A percentile compares a stretch with the other conserved stretches of the same genome.
Evolutionary conservation across 2,113 vertebrate species (phyloP).

Genomic region (Calonectris borealis): DNA sequence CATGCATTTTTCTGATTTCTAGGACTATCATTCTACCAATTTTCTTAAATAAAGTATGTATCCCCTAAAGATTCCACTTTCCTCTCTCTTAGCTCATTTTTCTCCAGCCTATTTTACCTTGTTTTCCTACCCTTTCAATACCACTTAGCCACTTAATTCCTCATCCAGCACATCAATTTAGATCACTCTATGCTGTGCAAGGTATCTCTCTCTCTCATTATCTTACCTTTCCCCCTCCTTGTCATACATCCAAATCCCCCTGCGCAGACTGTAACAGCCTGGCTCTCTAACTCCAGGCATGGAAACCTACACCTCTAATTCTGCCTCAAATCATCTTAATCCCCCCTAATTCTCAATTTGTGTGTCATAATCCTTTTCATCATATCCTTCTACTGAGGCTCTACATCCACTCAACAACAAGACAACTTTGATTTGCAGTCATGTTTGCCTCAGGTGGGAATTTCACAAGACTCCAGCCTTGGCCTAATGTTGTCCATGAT

Average conservation of each 20-base stretch:
- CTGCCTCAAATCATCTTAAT: slow-evolving; percentile 16
- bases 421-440: background rate
- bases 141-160: background rate
- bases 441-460: background rate
- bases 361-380: background rate
- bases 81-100: background rate
- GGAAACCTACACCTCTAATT: background rate
- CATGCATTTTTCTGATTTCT: background rate
- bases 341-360: background rate
- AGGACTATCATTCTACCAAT: background rate
- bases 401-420: background rate
- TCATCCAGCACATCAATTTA: background rate
- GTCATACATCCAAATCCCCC: background rate
- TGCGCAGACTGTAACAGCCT: background rate
- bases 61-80: background rate
- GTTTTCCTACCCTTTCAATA: background rate
- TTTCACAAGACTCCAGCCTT: background rate
- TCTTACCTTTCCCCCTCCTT: background rate
- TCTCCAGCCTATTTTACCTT: background rate
- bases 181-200: background rate
- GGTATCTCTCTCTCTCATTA: background rate
- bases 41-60: background rate
- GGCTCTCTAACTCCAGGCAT: background rate
- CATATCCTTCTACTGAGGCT: background rate
- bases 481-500: background rate